Conservation (phyloP, 2,797 vertebrate species). For the Ctenosaura bakeri region DNA sequence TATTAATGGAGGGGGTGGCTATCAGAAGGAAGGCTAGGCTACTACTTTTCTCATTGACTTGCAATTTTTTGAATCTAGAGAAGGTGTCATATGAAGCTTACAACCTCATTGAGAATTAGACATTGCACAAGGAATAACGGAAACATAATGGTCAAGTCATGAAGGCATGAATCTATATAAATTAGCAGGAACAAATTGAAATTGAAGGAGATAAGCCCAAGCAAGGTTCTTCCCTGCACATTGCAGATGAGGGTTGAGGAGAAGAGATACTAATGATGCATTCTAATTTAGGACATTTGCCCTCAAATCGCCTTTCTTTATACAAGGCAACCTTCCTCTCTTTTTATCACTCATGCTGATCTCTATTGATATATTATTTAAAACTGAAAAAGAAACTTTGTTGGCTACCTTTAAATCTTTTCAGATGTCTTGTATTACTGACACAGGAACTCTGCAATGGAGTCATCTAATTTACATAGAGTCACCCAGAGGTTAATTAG, state of each 20-base stretch:
- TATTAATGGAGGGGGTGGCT: not conserved
- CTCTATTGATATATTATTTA: slow-evolving; percentile 29
- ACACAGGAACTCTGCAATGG: slow-evolving; percentile 58
- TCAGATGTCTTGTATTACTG: slow-evolving; percentile 54
- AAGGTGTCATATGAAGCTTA: not conserved
- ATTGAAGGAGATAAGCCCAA: slow-evolving; percentile 25
- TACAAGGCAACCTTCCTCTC: not conserved
- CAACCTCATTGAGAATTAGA: not conserved
- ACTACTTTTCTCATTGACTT: not conserved
- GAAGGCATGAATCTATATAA: not conserved
- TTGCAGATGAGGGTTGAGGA: not conserved
- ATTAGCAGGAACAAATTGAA: not conserved
- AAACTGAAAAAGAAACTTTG: slow-evolving; percentile 60
- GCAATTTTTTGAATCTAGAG: not conserved
- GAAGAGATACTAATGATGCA: not conserved
- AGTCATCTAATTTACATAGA: slow-evolving; percentile 72
- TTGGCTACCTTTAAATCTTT: slow-evolving; percentile 61
- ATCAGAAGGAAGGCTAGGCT: not conserved
- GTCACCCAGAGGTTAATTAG: slow-evolving; percentile 74
- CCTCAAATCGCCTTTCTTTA: not conserved
- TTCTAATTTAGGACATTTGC: slow-evolving; percentile 24
- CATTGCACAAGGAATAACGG: not conserved
- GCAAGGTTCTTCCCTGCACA: not conserved
- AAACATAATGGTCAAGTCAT: not conserved
- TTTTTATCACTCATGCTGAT: slow-evolving; percentile 25